Conservation (phyloP, 2,888 invertebrate genomes). For the Erebia palarica region DNA sequence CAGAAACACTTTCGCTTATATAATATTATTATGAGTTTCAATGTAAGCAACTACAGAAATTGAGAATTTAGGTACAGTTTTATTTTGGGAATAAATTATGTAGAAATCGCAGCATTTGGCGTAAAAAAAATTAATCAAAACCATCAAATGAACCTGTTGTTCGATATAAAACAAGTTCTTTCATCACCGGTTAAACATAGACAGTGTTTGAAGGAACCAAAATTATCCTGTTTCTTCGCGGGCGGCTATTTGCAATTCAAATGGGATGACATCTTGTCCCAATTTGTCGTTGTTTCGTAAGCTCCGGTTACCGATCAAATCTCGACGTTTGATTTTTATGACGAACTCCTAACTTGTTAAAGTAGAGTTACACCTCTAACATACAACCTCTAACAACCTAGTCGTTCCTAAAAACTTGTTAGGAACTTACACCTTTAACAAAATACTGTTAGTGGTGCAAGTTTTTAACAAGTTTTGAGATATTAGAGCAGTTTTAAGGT, state of each 20-base stretch:
- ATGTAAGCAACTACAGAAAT: too few species aligned
- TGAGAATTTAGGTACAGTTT: too few species aligned
- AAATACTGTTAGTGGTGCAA: too few species aligned
- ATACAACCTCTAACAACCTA: too few species aligned
- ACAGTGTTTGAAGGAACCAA: constrained; percentile 21
- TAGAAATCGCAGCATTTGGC: too few species aligned
- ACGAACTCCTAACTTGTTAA: constrained; percentile 13
- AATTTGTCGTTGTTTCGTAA: constrained; percentile 42
- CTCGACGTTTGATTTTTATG: constrained; percentile 27
- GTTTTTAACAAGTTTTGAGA: constrained; percentile 1
- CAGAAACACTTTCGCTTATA: too few species aligned
- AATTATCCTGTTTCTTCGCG: constrained; percentile 74
- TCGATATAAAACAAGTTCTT: not conserved
- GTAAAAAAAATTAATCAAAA: too few species aligned
- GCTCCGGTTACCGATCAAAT: constrained; percentile 29
- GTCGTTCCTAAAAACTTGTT: too few species aligned
- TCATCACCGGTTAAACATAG: constrained; percentile 4
- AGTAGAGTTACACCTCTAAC: too few species aligned
- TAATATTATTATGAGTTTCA: too few species aligned
- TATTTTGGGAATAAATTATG: too few species aligned
- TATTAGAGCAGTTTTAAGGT: not conserved
- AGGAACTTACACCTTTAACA: too few species aligned
- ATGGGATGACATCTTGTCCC: constrained; percentile 47
- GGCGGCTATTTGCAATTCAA: constrained; percentile 72
- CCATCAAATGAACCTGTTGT: not conserved